Base-by-base conservation (phyloP, 2,113 vertebrate genomes). In the Natator depressus region DNA sequence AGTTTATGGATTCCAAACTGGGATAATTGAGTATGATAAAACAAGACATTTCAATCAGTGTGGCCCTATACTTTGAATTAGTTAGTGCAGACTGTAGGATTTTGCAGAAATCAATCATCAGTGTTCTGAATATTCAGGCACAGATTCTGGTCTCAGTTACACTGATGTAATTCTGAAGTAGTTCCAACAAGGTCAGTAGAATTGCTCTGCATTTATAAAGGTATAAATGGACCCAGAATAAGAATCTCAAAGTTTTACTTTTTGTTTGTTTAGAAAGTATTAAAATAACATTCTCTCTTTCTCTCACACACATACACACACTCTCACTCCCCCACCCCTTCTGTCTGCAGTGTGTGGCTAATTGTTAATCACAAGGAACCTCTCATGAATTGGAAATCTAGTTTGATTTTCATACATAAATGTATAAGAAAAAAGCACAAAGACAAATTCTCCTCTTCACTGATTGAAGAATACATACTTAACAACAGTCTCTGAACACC, bases 31-130 rank as follows among this genome's bases (percentile, higher is more conserved):
- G 54, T 69, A 47, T 3, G 46, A 78, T 51, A 87, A 88, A 80
- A 86, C 38, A 51, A 51, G 87, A 75, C 84, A 88, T 55, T 84
- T 92, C 85, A 82, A 53, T 27, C 83, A 78, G 78, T 6, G 75
- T n/a, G 72, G 29, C 38, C 51, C 54, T 27, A 11, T 25, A 76
- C 62, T 83, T 50, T 2, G 27, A 78, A 46, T 83, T 62, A 53
- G 7, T 54, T 65, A 35, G 59, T 83, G 51, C 29, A 57, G 53
- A 24, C 12, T 19, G 47, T 8, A 59, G 50, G 35, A 54, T 83
- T 80, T 75, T 85, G 14, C 80, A 85, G 80, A 31, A 93, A 83
- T 82, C 76, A 88, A 27, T 27, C 31, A 46, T 4, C 5, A 20
- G 2, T 49, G 11, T 22, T 79, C 20, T n/a, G n/a, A 85, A 29